phyloP scores from a whole-genome alignment of 1,140 invertebrate species.

The Drosophila jambulina region DNA sequence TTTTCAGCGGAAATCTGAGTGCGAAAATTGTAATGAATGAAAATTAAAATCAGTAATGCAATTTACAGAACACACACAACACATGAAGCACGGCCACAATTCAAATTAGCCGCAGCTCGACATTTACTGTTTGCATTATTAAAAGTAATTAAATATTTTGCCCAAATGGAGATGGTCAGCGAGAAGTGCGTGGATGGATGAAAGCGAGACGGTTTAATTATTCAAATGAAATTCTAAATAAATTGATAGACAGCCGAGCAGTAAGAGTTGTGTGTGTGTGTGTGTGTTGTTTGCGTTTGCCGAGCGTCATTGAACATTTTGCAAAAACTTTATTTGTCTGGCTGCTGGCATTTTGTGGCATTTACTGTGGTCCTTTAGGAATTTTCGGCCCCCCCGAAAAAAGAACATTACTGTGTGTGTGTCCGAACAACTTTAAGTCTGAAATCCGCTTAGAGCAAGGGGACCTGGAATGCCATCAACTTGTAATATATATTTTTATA shows the following conservation, averaged over 20 bases:
- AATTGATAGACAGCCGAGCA: conserved; percentile 19
- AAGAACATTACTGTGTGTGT: conserved; percentile 3
- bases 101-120: conserved; percentile 33
- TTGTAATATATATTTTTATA: conserved; percentile 29
- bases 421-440: conserved; percentile 28
- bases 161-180: conserved; percentile 30
- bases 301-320: conserved; percentile 28
- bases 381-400: conserved; percentile 3
- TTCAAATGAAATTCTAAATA: conserved; percentile 58
- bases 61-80: conserved; percentile 10
- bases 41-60: conserved; percentile 31
- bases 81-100: conserved; percentile 22
- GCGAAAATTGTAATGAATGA: conserved; percentile 13
- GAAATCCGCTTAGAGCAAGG: conserved; percentile 30
- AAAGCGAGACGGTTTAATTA: conserved; percentile 53
- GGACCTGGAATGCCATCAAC: conserved; percentile 19
- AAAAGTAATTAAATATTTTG: conserved; percentile 58
- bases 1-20: conserved; percentile 1
- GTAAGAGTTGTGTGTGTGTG: conserved; percentile 14
- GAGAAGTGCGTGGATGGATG: conserved; percentile 5
- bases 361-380: conserved; percentile 31
- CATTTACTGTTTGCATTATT: conserved; percentile 43
- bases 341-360: conserved; percentile 39
- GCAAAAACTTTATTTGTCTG: conserved; percentile 42
- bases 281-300: conserved; percentile 8